Base-by-base conservation (phyloP, 2,797 vertebrate species). In the Lithobates sylvaticus region DNA sequence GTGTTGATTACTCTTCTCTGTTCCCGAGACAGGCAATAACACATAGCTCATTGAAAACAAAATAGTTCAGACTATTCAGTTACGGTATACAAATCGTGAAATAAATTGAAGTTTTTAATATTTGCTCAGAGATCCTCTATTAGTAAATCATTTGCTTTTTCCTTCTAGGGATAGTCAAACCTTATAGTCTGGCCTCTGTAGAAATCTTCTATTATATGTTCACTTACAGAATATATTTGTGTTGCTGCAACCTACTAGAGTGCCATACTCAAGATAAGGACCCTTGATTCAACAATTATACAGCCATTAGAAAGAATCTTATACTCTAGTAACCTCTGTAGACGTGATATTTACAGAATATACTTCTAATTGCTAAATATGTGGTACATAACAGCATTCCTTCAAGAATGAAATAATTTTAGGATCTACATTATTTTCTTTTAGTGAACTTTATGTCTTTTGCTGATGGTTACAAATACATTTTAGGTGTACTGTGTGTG, bases 221-320 rank as follows among this genome's bases (percentile, higher is more conserved):
- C 27, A 67, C 65, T 67, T 67, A 15, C 12, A 67, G 65, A 27
- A 15, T 13, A 26, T 26, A 26, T 12, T 26, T 67, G 65, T 67
- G 65, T 67, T 67, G 65, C 27, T 67, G 65, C 65, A 67, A 67
- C 65, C 65, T 67, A 29, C 26, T 67, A 4, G n/a, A 65, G 61
- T 65, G 26, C 65, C 26, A 29, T 67, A 29, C 65, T 67, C 16
- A 67, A 12, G 26, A 27, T 61, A 61, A 61, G 54, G 21, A 26
- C 27, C 26, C n/a, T 29, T 67, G 10, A 3, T 67, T 67, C 5
- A 67, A 61, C 21, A 61, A 27, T 67, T 67, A 5, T 1, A 67
- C 10, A 26, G 65, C n/a, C 50, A 16, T 65, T 65, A 26, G 1
- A 67, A 29, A 10, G 0, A 29, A 13, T 18, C 27, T 67, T 67